Base-by-base conservation (phyloP, 2,797 vertebrate species). In the Morelia viridis region DNA sequence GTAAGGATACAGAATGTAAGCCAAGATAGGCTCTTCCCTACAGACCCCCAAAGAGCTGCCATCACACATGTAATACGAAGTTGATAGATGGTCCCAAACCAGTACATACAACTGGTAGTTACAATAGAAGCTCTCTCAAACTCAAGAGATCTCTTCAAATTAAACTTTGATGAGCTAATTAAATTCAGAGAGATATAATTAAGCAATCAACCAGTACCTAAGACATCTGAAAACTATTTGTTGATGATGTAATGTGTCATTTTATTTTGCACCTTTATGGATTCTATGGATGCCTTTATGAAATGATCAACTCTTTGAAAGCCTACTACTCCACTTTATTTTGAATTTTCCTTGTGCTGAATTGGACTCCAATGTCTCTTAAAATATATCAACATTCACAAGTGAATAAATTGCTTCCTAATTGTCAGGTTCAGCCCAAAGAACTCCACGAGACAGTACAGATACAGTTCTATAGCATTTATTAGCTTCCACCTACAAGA, bases 111-210 rank as follows among this genome's bases (percentile, higher is more conserved):
- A 96, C 92, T 87, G 91, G 93, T 35, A 94, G 94, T 83, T 84
- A 61, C 22, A 91, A 85, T 88, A 94, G 56, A 92, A 94, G 87
- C 35, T 92, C 92, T 94, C 90, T 92, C 50, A 93, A 89, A 94
- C 19, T 94, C 86, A 26, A 95, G 91, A 93, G 64, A 92, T 92
- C 76, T 95, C 95, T 95, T 83, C 87, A 94, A 95, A 94, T 95
- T 93, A 94, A 76, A 13, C 57, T 94, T 95, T 96, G 94, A 96
- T 94, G 87, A 96, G 88, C 95, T 96, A 96, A 96, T 96, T 96
- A 95, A 95, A 96, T 96, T 94, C 92, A 94, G 60, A 85, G 91
- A 35, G 88, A 95, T 93, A 89, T 94, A 94, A 96, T 96, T 94
- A 95, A 91, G 85, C 26, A 91, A 95, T 91, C 90, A 94, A 65